Percentiles rank a stretch among this genome's conserved stretches.
phyloP scores from a whole-genome alignment of 2,113 vertebrate species.

The Steatornis caripensis region DNA sequence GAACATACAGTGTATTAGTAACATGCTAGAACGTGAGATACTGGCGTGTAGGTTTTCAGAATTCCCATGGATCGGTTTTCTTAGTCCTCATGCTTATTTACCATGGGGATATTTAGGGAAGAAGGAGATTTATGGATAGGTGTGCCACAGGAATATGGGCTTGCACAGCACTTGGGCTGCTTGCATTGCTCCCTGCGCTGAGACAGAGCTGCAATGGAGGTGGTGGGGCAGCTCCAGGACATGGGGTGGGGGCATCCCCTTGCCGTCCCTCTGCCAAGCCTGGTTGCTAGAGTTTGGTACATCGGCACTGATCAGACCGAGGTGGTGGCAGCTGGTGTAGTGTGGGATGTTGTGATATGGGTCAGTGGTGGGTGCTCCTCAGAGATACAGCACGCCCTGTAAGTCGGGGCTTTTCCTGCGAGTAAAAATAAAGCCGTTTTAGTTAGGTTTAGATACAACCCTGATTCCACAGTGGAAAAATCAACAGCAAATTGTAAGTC shows the following conservation, averaged over 20 bases:
- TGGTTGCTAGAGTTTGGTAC: background rate
- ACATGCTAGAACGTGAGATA: background rate
- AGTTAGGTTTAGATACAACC: background rate
- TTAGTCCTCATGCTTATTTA: background rate
- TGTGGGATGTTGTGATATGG: background rate
- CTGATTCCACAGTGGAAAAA: background rate
- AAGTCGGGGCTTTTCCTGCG: accelerated
- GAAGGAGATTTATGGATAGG: background rate
- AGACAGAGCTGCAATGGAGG: background rate
- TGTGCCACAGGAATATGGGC: background rate
- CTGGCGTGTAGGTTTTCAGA: background rate
- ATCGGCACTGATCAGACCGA: accelerated
- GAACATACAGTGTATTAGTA: background rate
- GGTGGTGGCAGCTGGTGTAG: background rate
- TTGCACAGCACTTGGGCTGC: background rate
- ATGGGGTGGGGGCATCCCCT: background rate
- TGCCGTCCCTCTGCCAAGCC: background rate
- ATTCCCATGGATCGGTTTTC: background rate
- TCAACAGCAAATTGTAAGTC: background rate
- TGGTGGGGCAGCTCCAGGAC: background rate
- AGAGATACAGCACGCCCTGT: background rate
- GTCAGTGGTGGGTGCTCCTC: background rate
- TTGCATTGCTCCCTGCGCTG: accelerated
- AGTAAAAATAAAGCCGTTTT: background rate
- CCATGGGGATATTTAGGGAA: background rate